These are phyloP conservation scores for Tetrapedia diversipes DNA, from an alignment of 2,888 invertebrate species.

Conservation along the genomic window DNA sequence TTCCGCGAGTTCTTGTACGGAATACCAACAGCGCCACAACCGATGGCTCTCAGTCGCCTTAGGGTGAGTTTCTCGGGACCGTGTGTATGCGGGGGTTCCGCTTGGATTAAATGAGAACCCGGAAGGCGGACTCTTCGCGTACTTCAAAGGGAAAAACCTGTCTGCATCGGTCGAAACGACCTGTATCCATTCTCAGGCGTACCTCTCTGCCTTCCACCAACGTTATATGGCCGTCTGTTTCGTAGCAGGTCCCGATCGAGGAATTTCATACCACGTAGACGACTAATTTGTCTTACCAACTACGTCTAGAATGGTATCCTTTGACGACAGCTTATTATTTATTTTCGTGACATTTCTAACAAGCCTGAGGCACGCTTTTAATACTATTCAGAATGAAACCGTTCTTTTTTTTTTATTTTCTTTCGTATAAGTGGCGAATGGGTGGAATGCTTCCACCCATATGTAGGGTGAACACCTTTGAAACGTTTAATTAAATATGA, in stretches of 20 bases:
- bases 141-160: constrained; percentile 69
- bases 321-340: constrained; percentile 34
- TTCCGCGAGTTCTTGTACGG: constrained; percentile 38
- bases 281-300: constrained; percentile 41
- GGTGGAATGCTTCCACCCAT: no score
- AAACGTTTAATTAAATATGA: not conserved
- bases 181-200: constrained; percentile 62
- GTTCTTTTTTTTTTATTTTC: not conserved
- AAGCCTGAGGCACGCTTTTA: not conserved
- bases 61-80: not conserved
- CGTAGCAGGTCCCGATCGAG: constrained; percentile 32
- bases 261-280: constrained; percentile 42
- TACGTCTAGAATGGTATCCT: constrained; percentile 18
- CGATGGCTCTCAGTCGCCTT: constrained; percentile 54
- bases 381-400: not conserved
- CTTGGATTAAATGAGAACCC: constrained; percentile 63
- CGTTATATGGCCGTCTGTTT: constrained; percentile 42
- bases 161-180: constrained; percentile 67
- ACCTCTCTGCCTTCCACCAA: constrained; percentile 49
- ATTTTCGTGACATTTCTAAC: constrained; percentile 11
- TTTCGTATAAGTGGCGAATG: not conserved
- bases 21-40: constrained; percentile 36
- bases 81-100: not conserved
- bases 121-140: constrained; percentile 61
- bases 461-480: no score